A percentile compares a stretch with the other conserved stretches of the same genome.
Evolutionary conservation across 2,797 vertebrate species (phyloP).

Genomic region (Gymnoscopelus microlampas): DNA sequence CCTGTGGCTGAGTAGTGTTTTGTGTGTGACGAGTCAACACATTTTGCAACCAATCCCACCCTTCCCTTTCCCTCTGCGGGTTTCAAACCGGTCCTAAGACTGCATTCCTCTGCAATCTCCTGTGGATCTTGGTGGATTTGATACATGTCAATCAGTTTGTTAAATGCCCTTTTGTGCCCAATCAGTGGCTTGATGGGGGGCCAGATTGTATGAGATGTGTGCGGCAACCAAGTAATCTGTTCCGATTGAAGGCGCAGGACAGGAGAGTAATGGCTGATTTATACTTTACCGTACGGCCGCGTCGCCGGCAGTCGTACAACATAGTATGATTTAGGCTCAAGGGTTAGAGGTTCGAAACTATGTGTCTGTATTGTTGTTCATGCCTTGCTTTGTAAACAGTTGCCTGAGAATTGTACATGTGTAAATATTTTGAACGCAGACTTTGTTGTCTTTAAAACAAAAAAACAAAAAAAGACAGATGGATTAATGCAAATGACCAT

Average conservation of each 20-base stretch:
- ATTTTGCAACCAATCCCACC: conserved; percentile 54
- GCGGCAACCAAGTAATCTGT: conserved; percentile 42
- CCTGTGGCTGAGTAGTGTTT: conserved; percentile 87
- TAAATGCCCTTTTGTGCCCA: conserved; percentile 38
- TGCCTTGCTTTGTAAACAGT: conserved; percentile 81
- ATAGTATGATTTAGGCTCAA: conserved; percentile 3
- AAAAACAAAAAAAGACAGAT: conserved; percentile 72
- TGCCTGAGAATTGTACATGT: conserved; percentile 93
- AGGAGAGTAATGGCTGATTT: conserved; percentile 8
- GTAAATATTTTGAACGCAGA: conserved; percentile 88
- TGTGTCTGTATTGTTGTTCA: conserved; percentile 67
- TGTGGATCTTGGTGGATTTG: conserved; percentile 61
- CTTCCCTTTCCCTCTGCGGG: conserved; percentile 46
- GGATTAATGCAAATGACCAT: conserved; percentile 92
- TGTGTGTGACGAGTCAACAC: conserved; percentile 47
- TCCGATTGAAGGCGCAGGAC: conserved; percentile 32
- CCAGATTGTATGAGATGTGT: conserved; percentile 58
- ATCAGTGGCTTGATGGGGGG: conserved; percentile 20
- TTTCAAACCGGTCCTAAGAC: conserved; percentile 69
- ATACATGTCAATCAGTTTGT: conserved; percentile 53
- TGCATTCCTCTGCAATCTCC: conserved; percentile 73
- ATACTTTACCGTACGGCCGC: too few species aligned
- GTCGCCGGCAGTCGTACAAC: too few species aligned
- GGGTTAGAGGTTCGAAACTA: conserved; percentile 49
- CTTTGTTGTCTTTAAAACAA: conserved; percentile 73